These are phyloP conservation scores for Sipunculus nudus DNA, from an alignment of 2,888 invertebrate genomes.

Conservation along the genomic window DNA sequence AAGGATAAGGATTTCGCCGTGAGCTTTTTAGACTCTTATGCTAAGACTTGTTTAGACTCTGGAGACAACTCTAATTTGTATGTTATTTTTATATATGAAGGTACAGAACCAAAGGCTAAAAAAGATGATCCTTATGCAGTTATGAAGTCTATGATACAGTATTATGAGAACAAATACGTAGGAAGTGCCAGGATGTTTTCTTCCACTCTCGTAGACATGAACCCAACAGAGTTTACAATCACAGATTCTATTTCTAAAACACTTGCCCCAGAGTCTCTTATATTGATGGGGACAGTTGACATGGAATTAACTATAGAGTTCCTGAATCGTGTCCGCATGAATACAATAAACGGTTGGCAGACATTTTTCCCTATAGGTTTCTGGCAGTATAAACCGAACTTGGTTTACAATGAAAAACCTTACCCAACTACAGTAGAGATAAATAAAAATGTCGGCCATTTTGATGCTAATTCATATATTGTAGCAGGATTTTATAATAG, in stretches of 20 bases:
- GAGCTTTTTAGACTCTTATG: slow-evolving; percentile 79
- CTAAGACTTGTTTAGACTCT: slow-evolving; percentile 77
- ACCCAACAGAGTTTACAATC: slow-evolving; percentile 70
- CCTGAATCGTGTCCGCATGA: slow-evolving; percentile 93
- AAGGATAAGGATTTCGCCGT: slow-evolving; percentile 70
- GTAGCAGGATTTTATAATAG: slow-evolving; percentile 83
- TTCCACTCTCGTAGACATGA: slow-evolving; percentile 65
- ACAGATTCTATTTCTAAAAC: slow-evolving; percentile 77
- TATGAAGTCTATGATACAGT: slow-evolving; percentile 74
- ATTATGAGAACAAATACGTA: slow-evolving; percentile 74
- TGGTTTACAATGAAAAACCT: slow-evolving; percentile 61
- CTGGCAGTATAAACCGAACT: slow-evolving; percentile 81
- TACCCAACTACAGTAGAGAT: slow-evolving; percentile 60
- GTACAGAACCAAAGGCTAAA: slow-evolving; percentile 21
- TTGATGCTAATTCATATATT: slow-evolving; percentile 78
- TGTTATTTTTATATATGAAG: slow-evolving; percentile 73
- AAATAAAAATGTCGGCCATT: slow-evolving; percentile 74
- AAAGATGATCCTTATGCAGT: slow-evolving; percentile 69
- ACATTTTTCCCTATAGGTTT: slow-evolving; percentile 93
- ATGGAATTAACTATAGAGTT: slow-evolving; percentile 69
- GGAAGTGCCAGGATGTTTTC: slow-evolving; percentile 73
- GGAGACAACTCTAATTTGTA: slow-evolving; percentile 82
- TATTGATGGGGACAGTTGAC: slow-evolving; percentile 53
- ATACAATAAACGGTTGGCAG: slow-evolving; percentile 88
- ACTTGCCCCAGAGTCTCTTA: slow-evolving; percentile 73